These are phyloP conservation scores for Eubasilissa splendida DNA, from an alignment of 2,888 invertebrate species.

Conservation along the genomic window DNA sequence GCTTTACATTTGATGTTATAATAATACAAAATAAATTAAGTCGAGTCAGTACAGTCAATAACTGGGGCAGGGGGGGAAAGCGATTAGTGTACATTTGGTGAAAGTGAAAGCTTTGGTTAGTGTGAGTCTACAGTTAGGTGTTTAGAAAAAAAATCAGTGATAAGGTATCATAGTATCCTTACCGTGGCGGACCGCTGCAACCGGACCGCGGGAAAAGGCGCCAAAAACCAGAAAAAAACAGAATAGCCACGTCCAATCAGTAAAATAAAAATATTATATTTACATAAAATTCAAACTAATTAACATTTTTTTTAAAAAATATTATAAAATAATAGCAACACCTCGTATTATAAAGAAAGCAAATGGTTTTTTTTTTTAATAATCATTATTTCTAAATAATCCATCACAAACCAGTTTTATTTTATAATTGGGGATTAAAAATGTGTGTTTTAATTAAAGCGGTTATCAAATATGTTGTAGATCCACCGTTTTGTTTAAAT, in stretches of 20 bases:
- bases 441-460: too few species aligned
- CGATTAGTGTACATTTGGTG: background rate
- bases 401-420: too few species aligned
- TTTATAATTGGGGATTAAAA: too few species aligned
- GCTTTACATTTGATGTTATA: too few species aligned
- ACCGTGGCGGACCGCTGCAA: constrained; percentile 57
- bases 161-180: constrained; percentile 45
- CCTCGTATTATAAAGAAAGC: background rate
- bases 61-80: background rate
- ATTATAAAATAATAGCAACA: background rate
- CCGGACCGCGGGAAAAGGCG: constrained; percentile 47
- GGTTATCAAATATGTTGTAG: too few species aligned
- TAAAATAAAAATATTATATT: constrained; percentile 33
- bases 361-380: too few species aligned
- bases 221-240: constrained; percentile 53
- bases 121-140: constrained; percentile 9
- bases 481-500: background rate
- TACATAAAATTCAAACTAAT: constrained; percentile 32
- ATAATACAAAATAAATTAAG: too few species aligned
- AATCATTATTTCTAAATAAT: too few species aligned
- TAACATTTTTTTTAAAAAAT: constrained; percentile 11
- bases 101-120: constrained; percentile 21
- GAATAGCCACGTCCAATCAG: constrained; percentile 43
- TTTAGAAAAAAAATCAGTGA: background rate
- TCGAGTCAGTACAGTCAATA: background rate